Base-by-base conservation (phyloP, 2,113 vertebrate species). In the Sterna hirundo region DNA sequence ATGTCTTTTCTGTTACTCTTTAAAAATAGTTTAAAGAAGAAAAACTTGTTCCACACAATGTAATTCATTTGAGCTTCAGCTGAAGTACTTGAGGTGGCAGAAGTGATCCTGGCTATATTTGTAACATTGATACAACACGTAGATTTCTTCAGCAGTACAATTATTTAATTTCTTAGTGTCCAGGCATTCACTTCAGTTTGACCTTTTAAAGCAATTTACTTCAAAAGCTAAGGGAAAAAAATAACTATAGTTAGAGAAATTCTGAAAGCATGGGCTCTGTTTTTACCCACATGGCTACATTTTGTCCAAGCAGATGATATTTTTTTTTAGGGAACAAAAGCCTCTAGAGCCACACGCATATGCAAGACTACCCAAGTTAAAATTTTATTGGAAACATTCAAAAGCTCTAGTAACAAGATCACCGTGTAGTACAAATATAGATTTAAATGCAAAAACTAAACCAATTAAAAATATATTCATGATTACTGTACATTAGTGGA, bases 361-460 rank as follows among this genome's bases (percentile, higher is more conserved):
- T 4, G 6, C 52, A 68, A 68, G 7, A 23, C 21, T 32, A 15
- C 8, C 5, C 44, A 85, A 44, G 23, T 80, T 47, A 93, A 58
- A 55, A 13, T 76, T 97, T 97, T 96, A 97, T 64, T 97, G 70
- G n/a, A 87, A 93, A 93, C 30, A 5, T 17, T 87, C 70, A 74
- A 94, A 93, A 90, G 78, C 55, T 93, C 42, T 78, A 58, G 44
- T 83, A 93, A 85, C 72, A 90, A 94, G 34, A 65, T 83, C 32
- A 66, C 14, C 42, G 65, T 51, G 6, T 44, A 88, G 79, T 91
- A 96, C 91, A 96, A 96, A 94, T 61, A 86, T 17, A 96, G 77
- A 89, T 58, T 69, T 69, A 82, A 92, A 71, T 65, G 80, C 69
- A 85, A 4, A 15, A 89, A 93, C 65, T 87, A 94, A 96, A 85